These are phyloP conservation scores for Cassiopea xamachana DNA, from an alignment of 30 jellyfish, hydroid and myxozoan genomes.

Conservation along the genomic window DNA sequence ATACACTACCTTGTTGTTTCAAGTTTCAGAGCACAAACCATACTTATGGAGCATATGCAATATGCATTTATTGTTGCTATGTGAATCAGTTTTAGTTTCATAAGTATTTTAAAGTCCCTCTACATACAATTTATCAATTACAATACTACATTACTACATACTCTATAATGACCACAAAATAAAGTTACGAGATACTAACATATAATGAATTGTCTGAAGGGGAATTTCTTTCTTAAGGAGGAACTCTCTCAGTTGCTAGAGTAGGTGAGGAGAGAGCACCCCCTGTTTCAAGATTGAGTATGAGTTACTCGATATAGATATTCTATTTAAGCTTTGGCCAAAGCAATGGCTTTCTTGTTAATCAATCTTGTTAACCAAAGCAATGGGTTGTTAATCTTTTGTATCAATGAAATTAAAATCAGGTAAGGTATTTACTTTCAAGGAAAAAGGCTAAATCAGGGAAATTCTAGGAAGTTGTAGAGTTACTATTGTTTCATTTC, in stretches of 20 bases:
- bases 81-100: background rate
- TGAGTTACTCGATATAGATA: background rate
- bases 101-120: background rate
- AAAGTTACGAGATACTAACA: background rate
- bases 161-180: background rate
- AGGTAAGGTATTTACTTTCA: background rate
- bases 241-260: background rate
- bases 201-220: background rate
- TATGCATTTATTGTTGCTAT: background rate
- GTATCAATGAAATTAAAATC: background rate
- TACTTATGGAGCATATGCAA: background rate
- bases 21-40: background rate
- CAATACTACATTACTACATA: background rate
- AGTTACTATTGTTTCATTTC: too few species aligned
- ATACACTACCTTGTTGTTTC: background rate
- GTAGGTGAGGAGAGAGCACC: background rate
- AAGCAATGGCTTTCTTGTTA: background rate
- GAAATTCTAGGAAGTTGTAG: too few species aligned
- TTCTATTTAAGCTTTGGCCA: background rate
- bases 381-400: background rate
- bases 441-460: too few species aligned
- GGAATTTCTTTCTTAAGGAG: background rate
- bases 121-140: background rate
- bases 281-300: background rate
- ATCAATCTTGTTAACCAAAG: background rate